A percentile compares a stretch with the other conserved stretches of the same genome.
These are phyloP conservation scores for Apoda limacodes DNA, from an alignment of 2,888 invertebrate species.

Conservation along the genomic window DNA sequence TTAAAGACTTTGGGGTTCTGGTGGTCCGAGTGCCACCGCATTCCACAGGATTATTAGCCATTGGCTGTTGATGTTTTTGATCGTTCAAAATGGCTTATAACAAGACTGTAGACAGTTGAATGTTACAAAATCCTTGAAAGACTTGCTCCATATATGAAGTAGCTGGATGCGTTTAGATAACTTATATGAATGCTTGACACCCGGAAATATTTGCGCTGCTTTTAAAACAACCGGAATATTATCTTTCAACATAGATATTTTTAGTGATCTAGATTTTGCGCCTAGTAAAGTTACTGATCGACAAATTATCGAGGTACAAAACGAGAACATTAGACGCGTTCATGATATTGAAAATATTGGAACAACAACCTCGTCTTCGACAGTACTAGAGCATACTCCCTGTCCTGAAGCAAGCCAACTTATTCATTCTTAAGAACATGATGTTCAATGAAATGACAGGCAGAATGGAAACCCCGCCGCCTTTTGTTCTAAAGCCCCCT, in stretches of 20 bases:
- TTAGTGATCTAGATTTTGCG: slow-evolving; percentile 7
- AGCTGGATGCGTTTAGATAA: too few species aligned
- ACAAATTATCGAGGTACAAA: too few species aligned
- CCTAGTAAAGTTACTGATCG: slow-evolving; percentile 17
- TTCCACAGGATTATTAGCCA: too few species aligned
- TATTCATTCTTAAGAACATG: neutral
- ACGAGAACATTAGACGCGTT: too few species aligned
- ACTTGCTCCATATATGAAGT: too few species aligned
- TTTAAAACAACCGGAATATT: neutral
- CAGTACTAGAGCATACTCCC: neutral
- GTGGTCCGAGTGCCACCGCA: too few species aligned
- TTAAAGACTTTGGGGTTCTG: too few species aligned
- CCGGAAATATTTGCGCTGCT: neutral
- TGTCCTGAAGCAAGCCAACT: neutral
- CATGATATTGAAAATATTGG: neutral
- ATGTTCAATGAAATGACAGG: neutral
- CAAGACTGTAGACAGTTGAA: too few species aligned
- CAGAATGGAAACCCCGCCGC: neutral
- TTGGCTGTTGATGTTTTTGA: too few species aligned
- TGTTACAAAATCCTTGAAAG: too few species aligned
- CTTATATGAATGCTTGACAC: neutral
- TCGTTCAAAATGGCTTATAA: too few species aligned
- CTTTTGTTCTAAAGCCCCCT: neutral
- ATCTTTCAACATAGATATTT: neutral
- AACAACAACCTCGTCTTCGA: neutral